Conservation (phyloP, 2,113 vertebrate species). For the Riparia riparia region DNA sequence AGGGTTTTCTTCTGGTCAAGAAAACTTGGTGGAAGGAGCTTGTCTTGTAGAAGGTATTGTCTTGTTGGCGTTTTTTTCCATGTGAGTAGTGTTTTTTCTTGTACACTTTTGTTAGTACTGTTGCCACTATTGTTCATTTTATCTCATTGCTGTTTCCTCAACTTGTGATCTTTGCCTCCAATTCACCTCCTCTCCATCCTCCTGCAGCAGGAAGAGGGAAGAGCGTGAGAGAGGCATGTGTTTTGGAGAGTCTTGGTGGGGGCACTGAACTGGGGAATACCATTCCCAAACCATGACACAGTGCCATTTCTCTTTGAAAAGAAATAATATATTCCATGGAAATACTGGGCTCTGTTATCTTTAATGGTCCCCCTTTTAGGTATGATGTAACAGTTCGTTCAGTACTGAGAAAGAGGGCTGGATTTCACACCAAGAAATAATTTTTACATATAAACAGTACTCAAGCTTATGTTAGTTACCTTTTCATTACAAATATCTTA, state of each 20-base stretch:
- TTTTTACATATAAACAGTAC: background rate
- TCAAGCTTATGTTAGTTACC: background rate
- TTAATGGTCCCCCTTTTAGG: background rate
- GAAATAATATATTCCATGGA: background rate
- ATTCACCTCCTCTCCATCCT: background rate
- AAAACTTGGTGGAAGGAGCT: background rate
- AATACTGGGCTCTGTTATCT: background rate
- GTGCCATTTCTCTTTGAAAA: background rate
- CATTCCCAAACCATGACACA: background rate
- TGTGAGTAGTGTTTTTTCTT: background rate
- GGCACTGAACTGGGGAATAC: background rate
- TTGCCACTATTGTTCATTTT: background rate
- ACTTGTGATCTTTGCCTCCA: background rate
- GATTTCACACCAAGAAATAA: background rate
- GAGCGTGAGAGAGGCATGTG: accelerated
- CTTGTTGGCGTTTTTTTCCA: background rate
- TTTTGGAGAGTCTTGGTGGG: background rate
- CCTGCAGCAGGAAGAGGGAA: background rate
- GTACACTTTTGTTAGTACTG: background rate
- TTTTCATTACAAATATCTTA: background rate
- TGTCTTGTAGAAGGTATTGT: background rate
- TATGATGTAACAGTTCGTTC: background rate
- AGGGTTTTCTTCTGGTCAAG: background rate
- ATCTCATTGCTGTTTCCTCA: background rate
- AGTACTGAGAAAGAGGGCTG: background rate